Percentiles rank a stretch among this genome's conserved stretches.
These are phyloP conservation scores for Pseudocheirus occidentalis DNA, from an alignment of 2,797 vertebrate genomes.

Conservation along the genomic window DNA sequence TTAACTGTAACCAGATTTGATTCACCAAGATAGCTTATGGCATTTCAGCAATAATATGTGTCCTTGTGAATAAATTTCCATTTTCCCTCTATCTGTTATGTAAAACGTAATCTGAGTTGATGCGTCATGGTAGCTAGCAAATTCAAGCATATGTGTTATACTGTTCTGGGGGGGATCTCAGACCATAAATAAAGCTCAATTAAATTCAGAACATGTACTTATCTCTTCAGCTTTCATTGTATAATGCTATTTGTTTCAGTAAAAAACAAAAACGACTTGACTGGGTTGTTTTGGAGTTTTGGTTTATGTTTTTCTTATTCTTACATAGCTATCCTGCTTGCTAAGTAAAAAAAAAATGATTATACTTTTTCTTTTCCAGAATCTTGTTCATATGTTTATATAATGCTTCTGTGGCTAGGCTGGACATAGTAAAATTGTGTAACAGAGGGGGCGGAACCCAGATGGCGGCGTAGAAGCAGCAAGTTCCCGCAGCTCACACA, in stretches of 20 bases:
- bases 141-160: background rate
- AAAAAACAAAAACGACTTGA: background rate
- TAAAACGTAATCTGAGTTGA: background rate
- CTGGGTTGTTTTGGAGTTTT: background rate
- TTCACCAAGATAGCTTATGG: background rate
- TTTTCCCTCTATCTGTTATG: background rate
- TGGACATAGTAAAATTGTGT: background rate
- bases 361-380: background rate
- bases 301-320: background rate
- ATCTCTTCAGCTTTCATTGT: background rate
- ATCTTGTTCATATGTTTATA: background rate
- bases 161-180: background rate
- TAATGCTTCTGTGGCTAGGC: background rate
- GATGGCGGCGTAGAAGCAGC: no score
- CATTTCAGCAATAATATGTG: background rate
- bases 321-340: background rate
- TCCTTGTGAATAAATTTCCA: background rate
- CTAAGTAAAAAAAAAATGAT: background rate
- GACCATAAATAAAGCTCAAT: background rate
- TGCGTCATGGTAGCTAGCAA: background rate
- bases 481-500: no score
- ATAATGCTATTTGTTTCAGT: background rate
- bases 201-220: background rate
- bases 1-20: background rate
- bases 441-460: no score